These are phyloP conservation scores for Eulemur macaco DNA, from an alignment of 2,113 vertebrate genomes.

Conservation along the genomic window DNA sequence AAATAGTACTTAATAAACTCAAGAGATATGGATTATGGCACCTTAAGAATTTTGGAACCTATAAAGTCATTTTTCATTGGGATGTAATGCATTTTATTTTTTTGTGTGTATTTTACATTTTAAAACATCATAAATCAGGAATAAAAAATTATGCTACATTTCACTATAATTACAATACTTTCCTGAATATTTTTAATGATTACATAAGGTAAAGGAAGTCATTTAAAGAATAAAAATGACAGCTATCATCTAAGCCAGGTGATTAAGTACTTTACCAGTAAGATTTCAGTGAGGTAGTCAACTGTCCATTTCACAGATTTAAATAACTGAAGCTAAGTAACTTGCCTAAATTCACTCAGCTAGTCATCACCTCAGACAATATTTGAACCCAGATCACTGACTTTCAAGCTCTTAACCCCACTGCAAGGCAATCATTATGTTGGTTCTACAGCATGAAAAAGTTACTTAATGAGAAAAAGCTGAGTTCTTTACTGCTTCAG, in stretches of 20 bases:
- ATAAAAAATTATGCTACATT: neutral
- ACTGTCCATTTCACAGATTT: neutral
- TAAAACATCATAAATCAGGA: constrained; percentile 36
- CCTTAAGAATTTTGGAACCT: neutral
- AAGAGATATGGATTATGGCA: neutral
- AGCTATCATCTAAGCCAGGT: neutral
- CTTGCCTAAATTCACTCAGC: neutral
- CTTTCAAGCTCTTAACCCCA: neutral
- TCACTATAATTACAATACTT: constrained; percentile 14
- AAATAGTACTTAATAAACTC: neutral
- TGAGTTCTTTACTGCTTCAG: neutral
- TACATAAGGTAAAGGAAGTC: neutral
- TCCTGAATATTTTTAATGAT: neutral
- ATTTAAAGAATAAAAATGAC: neutral
- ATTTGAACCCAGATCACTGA: neutral
- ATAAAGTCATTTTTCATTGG: neutral
- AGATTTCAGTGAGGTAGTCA: neutral
- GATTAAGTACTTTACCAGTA: neutral
- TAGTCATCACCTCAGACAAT: neutral
- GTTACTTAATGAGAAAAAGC: neutral
- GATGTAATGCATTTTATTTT: neutral
- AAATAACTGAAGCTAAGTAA: neutral
- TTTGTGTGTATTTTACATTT: neutral
- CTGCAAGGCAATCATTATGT: neutral
- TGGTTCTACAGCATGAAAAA: neutral